Conservation (phyloP, 2,888 invertebrate genomes). For the Stratiomys singularior region DNA sequence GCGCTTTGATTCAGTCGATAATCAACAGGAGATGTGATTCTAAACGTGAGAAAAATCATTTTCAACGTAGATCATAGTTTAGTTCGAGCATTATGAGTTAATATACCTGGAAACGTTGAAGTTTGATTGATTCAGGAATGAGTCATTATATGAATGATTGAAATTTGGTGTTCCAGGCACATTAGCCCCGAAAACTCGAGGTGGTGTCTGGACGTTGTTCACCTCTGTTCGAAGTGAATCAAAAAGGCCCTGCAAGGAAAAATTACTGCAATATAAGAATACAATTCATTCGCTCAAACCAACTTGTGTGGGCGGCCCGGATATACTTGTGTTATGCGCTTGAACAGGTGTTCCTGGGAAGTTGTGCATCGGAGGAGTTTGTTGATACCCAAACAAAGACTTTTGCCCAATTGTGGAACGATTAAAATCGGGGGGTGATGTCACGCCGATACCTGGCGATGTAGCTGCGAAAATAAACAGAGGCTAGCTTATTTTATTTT, state of each 20-base stretch:
- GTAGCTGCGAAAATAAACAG: slow-evolving; percentile 60
- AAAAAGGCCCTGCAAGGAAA: slow-evolving; percentile 58
- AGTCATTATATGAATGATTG: slow-evolving; percentile 54
- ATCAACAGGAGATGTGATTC: slow-evolving; percentile 50
- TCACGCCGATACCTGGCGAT: slow-evolving; percentile 66
- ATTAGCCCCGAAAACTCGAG: slow-evolving; percentile 52
- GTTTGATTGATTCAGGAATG: slow-evolving; percentile 56
- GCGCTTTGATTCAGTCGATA: slow-evolving; percentile 17
- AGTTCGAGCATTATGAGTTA: background rate
- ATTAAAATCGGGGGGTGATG: slow-evolving; percentile 67
- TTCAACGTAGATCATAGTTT: background rate
- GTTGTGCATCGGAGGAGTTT: slow-evolving; percentile 52
- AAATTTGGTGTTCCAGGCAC: slow-evolving; percentile 54
- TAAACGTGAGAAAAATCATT: background rate
- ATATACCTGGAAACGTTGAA: slow-evolving; percentile 54
- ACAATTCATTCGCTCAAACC: background rate
- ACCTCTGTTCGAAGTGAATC: slow-evolving; percentile 60
- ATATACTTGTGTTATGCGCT: slow-evolving; percentile 57
- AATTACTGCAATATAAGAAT: background rate
- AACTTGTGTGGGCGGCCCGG: slow-evolving; percentile 60
- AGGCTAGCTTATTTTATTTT: background rate
- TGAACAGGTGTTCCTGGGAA: slow-evolving; percentile 56
- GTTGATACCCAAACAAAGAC: slow-evolving; percentile 63
- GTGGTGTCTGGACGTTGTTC: slow-evolving; percentile 56
- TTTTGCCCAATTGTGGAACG: slow-evolving; percentile 67